Evolutionary conservation across 2,888 invertebrate species (phyloP).

Genomic region (Emmelina monodactyla): DNA sequence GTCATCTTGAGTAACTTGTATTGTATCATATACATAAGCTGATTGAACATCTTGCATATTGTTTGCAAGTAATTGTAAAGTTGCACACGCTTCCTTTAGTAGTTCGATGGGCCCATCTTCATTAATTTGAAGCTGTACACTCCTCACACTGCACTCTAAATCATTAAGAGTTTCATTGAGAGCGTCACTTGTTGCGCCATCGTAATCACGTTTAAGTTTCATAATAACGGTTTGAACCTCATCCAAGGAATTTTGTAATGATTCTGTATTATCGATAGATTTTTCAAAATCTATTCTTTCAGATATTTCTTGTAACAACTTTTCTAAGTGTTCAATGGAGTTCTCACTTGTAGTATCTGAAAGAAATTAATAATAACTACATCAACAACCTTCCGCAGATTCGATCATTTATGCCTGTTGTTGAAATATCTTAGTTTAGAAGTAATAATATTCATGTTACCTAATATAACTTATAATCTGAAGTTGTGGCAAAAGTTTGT

Average conservation of each 20-base stretch:
- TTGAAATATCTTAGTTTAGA: too few species aligned
- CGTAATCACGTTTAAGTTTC: constrained; percentile 46
- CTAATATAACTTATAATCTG: too few species aligned
- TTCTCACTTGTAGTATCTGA: constrained; percentile 24
- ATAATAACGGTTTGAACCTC: constrained; percentile 56
- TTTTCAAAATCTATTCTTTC: constrained; percentile 24
- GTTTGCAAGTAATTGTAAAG: constrained; percentile 37
- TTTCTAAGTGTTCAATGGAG: constrained; percentile 31
- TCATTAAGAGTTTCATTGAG: constrained; percentile 58
- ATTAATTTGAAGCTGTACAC: constrained; percentile 52
- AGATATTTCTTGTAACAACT: constrained; percentile 36
- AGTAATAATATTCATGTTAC: too few species aligned
- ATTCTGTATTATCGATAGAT: constrained; percentile 29
- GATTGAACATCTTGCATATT: constrained; percentile 29
- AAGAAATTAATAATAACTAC: too few species aligned
- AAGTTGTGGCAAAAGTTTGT: too few species aligned
- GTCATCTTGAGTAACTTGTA: neutral
- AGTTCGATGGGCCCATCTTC: constrained; percentile 45
- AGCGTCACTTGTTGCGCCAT: constrained; percentile 35
- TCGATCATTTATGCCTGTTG: too few species aligned
- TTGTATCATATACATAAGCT: neutral
- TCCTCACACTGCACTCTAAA: constrained; percentile 59
- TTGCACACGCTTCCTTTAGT: constrained; percentile 48
- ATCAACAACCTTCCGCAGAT: too few species aligned
- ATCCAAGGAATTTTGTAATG: constrained; percentile 39